These are phyloP conservation scores for Rhincodon typus DNA, from an alignment of 2,797 vertebrate species.

Conservation along the genomic window DNA sequence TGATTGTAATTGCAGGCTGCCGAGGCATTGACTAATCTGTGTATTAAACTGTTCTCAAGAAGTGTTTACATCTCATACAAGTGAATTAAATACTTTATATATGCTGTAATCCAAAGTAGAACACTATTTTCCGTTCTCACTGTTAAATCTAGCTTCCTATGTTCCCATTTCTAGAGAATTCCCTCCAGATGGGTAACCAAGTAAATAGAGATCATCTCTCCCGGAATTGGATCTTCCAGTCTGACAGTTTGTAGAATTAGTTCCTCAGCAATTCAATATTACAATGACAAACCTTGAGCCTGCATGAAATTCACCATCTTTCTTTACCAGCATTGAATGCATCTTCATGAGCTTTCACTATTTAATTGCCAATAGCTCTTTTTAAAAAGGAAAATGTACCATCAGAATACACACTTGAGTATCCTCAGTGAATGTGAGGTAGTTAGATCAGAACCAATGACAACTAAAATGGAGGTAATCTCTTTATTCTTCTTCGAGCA, in stretches of 20 bases:
- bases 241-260: background rate
- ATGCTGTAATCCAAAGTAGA: background rate
- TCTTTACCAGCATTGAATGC: background rate
- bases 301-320: background rate
- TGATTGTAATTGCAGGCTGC: background rate
- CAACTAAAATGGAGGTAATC: background rate
- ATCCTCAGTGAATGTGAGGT: background rate
- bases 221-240: background rate
- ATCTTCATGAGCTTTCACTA: background rate
- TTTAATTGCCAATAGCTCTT: background rate
- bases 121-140: background rate
- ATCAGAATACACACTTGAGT: background rate
- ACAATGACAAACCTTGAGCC: background rate
- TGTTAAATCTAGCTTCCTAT: background rate
- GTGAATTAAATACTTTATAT: background rate
- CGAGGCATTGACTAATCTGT: background rate
- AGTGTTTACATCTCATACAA: conserved; percentile 6
- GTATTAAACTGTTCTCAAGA: background rate
- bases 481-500: background rate
- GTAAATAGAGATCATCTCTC: background rate
- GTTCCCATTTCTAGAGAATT: background rate
- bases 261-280: background rate
- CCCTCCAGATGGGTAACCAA: background rate
- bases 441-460: background rate
- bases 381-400: background rate